Base-by-base conservation (phyloP, 2,113 vertebrate species). In the Numenius arquata region DNA sequence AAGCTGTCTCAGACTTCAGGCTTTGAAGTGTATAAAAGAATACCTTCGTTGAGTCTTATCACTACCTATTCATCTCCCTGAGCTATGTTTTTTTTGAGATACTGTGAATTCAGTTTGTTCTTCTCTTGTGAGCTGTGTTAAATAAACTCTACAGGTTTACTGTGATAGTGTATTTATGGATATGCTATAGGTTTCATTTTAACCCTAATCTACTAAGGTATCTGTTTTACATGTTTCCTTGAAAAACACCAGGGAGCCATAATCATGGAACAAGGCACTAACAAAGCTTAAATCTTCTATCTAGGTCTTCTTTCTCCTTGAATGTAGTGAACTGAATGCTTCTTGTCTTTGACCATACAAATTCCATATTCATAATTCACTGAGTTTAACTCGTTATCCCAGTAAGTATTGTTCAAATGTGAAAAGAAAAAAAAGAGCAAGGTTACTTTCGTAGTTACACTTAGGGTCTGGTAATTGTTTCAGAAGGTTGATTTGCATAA, bases 21-120 rank as follows among this genome's bases (percentile, higher is more conserved):
- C 43, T 90, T 92, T 95, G 73, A 91, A 86, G 15, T 63, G n/a
- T 61, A 29, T 50, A 56, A 83, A 68, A 85, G 91, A 85, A 87
- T 50, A 47, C 15, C 43, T 76, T 88, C 50, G 78, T 78, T 48
- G 43, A n/a, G 67, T 45, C 53, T 90, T 79, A 66, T 79, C 67
- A 59, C 12, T 52, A 17, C 21, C 74, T 67, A 29, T 77, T 93
- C 43, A 56, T 81, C 52, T 95, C 32, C 70, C 48, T 83, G 50
- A 88, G 59, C 9, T 70, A 12, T 74, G 50, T 2, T 5, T 63
- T 82, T 93, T 76, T 68, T 32, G 17, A 91, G 68, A 48, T 45
- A 41, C 11, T 41, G 6, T 90, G 78, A 89, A 89, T 56, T 76
- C 62, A 85, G 59, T 86, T 95, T 65, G 5, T 70, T 86, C 43